phyloP scores from a whole-genome alignment of 2,113 vertebrate species.

The Empidonax alnorum region DNA sequence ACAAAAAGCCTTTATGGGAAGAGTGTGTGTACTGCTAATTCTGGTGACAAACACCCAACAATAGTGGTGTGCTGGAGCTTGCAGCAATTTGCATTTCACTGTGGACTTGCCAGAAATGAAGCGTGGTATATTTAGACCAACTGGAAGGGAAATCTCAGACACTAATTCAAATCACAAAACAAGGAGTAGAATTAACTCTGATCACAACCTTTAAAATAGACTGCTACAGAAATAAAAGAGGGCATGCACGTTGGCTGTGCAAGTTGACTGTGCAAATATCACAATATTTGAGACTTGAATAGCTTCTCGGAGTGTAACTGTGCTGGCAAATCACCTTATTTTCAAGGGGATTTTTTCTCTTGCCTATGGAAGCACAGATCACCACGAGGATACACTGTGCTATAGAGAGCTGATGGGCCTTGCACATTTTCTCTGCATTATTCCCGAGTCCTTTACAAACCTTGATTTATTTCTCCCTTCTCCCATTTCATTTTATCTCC shows the following conservation, averaged over 20 bases:
- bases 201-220: not conserved
- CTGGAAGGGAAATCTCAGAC: constrained; percentile 33
- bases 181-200: constrained; percentile 12
- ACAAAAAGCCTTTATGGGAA: constrained; percentile 36
- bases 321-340: not conserved
- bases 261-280: not conserved
- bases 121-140: constrained; percentile 39
- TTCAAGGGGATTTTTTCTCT: not conserved
- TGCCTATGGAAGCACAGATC: not conserved
- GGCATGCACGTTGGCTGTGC: not conserved
- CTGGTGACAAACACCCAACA: constrained; percentile 56
- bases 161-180: not conserved
- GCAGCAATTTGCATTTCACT: constrained; percentile 34
- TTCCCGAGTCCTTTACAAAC: not conserved
- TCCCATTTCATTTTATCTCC: not conserved
- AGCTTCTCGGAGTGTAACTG: not conserved
- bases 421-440: not conserved
- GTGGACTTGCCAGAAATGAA: constrained; percentile 42
- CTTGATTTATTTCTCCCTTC: not conserved
- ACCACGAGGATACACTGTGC: not conserved
- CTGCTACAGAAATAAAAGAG: not conserved
- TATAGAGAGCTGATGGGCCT: not conserved
- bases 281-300: not conserved
- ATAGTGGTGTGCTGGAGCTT: constrained; percentile 43
- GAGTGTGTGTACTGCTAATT: constrained; percentile 50